Evolutionary conservation across 2,888 invertebrate genomes (phyloP).

Genomic region (Hirtodrosophila duncani): DNA sequence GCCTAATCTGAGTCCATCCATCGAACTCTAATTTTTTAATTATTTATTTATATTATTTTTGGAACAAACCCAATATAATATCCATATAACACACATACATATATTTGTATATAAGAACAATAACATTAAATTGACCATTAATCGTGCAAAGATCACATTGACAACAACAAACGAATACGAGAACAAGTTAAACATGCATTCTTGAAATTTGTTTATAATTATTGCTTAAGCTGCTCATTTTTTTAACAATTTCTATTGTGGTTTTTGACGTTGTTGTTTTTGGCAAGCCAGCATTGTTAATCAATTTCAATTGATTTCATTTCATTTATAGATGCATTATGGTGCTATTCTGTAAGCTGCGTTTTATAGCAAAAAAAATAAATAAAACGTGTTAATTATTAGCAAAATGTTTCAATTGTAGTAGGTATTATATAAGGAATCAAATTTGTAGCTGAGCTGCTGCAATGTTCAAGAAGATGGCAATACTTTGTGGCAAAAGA

Average conservation of each 20-base stretch:
- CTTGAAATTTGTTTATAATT: not conserved
- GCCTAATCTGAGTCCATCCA: too few species aligned
- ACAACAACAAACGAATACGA: slow-evolving; percentile 29
- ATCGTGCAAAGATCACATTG: slow-evolving; percentile 17
- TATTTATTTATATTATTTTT: too few species aligned
- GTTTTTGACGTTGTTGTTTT: slow-evolving; percentile 5
- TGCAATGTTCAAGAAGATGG: slow-evolving; percentile 56
- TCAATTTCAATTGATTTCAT: slow-evolving; percentile 10
- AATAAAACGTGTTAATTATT: slow-evolving; percentile 13
- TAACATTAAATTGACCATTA: slow-evolving; percentile 27
- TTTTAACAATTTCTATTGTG: slow-evolving; percentile 5
- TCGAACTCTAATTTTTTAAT: too few species aligned
- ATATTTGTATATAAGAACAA: slow-evolving; percentile 26
- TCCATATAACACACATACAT: too few species aligned
- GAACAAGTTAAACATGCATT: slow-evolving; percentile 7
- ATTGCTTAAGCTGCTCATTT: not conserved
- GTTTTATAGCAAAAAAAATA: slow-evolving; percentile 53
- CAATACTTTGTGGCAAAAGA: slow-evolving; percentile 64
- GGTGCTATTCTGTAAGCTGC: slow-evolving; percentile 79
- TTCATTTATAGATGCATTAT: slow-evolving; percentile 78
- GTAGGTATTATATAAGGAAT: not conserved
- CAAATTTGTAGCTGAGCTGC: slow-evolving; percentile 25
- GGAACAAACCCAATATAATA: too few species aligned
- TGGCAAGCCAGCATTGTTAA: not conserved
- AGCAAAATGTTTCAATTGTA: not conserved